Conservation (phyloP, 2,888 invertebrate species). For the Plutella xylostella region DNA sequence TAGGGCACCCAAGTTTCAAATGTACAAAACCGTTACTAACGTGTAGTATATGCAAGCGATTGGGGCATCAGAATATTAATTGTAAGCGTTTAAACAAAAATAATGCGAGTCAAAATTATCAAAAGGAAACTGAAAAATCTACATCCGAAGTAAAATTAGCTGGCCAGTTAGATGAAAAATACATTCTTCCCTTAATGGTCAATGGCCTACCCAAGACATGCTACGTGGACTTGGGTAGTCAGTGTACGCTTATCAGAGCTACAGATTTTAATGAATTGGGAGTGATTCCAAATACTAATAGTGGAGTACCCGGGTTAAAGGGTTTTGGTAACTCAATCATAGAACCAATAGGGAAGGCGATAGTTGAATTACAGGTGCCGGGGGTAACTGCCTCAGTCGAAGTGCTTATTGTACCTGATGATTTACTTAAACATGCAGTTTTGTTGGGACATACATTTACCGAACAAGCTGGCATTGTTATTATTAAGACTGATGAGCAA, state of each 20-base stretch:
- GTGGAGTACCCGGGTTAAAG: constrained; percentile 13
- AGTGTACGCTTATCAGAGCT: constrained; percentile 13
- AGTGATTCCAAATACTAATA: constrained; percentile 4
- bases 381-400: not conserved
- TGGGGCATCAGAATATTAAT: constrained; percentile 7
- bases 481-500: constrained; percentile 2
- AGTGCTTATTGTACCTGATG: constrained; percentile 3
- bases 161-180: constrained; percentile 11
- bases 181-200: constrained; percentile 8
- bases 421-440: not conserved
- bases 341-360: constrained; percentile 11
- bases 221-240: constrained; percentile 17
- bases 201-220: constrained; percentile 6
- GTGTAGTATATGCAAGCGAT: constrained; percentile 8
- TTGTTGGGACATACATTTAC: constrained; percentile 8
- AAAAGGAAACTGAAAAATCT: constrained; percentile 6
- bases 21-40: constrained; percentile 9
- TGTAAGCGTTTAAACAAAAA: constrained; percentile 6
- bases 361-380: constrained; percentile 8
- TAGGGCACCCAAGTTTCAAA: constrained; percentile 8
- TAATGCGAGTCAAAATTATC: not conserved
- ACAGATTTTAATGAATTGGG: constrained; percentile 9
- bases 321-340: constrained; percentile 17
- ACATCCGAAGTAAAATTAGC: constrained; percentile 1
- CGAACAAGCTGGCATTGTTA: not conserved